Conservation (phyloP, 2,888 invertebrate species). For the Archips xylosteana region DNA sequence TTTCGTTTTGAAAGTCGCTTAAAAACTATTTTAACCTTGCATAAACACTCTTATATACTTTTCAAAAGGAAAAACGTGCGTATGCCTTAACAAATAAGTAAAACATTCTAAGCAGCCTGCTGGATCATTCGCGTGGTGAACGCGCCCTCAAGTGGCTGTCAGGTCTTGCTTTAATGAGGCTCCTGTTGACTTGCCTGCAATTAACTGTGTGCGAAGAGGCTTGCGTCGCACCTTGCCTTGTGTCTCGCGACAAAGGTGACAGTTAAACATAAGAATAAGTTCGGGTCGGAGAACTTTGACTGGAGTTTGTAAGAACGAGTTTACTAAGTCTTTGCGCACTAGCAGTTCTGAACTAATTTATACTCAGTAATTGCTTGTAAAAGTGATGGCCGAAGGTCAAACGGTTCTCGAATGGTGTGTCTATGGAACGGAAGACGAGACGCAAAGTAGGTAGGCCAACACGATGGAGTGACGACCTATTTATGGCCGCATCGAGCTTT, state of each 20-base stretch:
- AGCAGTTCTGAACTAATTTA: too few relatives aligned
- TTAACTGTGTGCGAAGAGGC: conserved; percentile 38
- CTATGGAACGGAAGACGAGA: too few relatives aligned
- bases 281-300: conserved; percentile 8
- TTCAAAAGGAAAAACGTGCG: background rate
- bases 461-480: too few relatives aligned
- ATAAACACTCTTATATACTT: too few relatives aligned
- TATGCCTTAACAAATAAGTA: background rate
- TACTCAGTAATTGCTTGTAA: too few relatives aligned
- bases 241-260: conserved; percentile 20
- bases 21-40: too few relatives aligned
- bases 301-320: background rate
- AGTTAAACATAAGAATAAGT: conserved; percentile 14
- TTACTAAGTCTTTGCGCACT: too few relatives aligned
- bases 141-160: background rate
- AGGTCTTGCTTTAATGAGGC: conserved; percentile 48
- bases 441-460: too few relatives aligned
- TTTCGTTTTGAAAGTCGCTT: too few relatives aligned
- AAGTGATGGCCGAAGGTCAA: too few relatives aligned
- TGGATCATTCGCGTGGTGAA: background rate
- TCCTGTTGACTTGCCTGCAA: conserved; percentile 45
- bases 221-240: background rate
- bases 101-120: background rate
- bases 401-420: too few relatives aligned
- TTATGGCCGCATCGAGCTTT: too few relatives aligned